These are phyloP conservation scores for Protophormia terraenovae DNA, from an alignment of 2,888 invertebrate species.

Conservation along the genomic window DNA sequence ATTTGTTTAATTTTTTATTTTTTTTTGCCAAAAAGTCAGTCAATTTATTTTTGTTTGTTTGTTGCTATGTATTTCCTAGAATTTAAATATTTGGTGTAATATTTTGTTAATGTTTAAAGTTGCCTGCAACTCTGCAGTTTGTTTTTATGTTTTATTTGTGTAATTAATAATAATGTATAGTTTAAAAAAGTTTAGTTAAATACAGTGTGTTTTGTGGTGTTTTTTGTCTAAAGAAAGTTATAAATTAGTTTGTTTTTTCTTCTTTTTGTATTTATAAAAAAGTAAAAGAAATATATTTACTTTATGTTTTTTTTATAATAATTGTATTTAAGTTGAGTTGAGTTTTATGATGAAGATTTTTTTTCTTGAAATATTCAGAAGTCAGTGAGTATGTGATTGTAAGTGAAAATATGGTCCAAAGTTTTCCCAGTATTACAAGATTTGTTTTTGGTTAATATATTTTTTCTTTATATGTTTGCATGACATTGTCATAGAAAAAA, in stretches of 20 bases:
- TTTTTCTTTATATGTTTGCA: slow-evolving; percentile 44
- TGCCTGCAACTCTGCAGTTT: slow-evolving; percentile 77
- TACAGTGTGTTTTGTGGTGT: neutral
- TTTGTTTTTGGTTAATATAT: slow-evolving; percentile 34
- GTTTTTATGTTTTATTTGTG: slow-evolving; percentile 53
- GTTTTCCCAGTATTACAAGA: slow-evolving; percentile 52
- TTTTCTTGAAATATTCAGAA: slow-evolving; percentile 42
- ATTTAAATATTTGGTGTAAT: slow-evolving; percentile 68
- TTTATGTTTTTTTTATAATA: neutral
- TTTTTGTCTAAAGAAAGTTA: slow-evolving; percentile 7
- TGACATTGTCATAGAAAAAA: slow-evolving; percentile 65
- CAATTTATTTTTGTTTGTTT: slow-evolving; percentile 44
- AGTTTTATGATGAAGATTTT: slow-evolving; percentile 53
- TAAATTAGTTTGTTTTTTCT: neutral
- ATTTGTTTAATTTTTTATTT: slow-evolving; percentile 29
- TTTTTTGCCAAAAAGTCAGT: slow-evolving; percentile 56
- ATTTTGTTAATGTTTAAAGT: slow-evolving; percentile 70
- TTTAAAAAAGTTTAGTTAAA: slow-evolving; percentile 16
- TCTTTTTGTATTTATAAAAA: slow-evolving; percentile 8
- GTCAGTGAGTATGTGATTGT: slow-evolving; percentile 32
- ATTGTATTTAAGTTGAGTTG: slow-evolving; percentile 66
- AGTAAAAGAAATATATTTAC: neutral
- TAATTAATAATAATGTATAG: slow-evolving; percentile 15
- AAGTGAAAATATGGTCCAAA: slow-evolving; percentile 66
- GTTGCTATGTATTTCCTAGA: slow-evolving; percentile 27